Conservation (phyloP, 2,797 vertebrate species). For the Chelmon rostratus region DNA sequence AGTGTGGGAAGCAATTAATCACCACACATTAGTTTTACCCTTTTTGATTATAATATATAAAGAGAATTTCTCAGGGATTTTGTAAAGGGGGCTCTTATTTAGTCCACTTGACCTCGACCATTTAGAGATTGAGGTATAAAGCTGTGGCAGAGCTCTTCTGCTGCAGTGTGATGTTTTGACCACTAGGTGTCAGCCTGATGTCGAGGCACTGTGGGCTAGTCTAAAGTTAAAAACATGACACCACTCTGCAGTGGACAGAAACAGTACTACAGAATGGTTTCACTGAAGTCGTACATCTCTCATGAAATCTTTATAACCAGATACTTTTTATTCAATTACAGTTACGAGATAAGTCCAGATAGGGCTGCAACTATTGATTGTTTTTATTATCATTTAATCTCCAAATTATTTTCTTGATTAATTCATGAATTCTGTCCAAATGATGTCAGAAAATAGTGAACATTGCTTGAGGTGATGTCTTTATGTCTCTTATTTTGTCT, state of each 20-base stretch:
- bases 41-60: background rate
- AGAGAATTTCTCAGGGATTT: background rate
- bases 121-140: rapidly evolving
- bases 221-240: background rate
- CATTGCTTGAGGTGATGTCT: background rate
- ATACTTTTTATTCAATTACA: background rate
- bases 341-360: too few species aligned
- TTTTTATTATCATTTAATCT: background rate
- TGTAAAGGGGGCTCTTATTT: background rate
- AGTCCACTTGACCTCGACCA: background rate
- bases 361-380: background rate
- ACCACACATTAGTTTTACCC: background rate
- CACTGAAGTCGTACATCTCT: background rate
- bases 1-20: background rate
- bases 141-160: background rate
- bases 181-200: conserved; percentile 54
- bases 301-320: background rate
- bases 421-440: background rate
- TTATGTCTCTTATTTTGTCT: background rate
- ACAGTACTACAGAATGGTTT: background rate
- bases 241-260: background rate
- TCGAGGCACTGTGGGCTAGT: background rate
- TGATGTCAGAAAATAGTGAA: background rate
- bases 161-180: background rate
- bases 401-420: background rate